Evolutionary conservation across 2,113 vertebrate genomes (phyloP), one percentile per base, ranked within the genome.

Genomic region (Lamprotornis superbus): DNA sequence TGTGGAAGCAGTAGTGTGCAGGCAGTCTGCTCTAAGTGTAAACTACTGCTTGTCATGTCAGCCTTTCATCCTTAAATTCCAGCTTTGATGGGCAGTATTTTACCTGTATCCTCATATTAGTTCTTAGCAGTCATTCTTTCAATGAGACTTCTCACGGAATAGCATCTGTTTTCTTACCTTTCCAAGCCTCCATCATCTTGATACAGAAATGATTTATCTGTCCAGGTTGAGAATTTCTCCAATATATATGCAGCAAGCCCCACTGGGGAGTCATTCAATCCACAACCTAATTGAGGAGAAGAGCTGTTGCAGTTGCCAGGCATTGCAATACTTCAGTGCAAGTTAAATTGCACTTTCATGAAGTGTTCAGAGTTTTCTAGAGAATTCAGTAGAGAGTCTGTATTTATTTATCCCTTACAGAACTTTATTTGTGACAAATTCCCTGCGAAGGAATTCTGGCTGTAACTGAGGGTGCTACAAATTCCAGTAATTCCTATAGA

Each of bases 161-260:
- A 56, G 15, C 16, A 57, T 20, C 33, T 56, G 2, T 56, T 87
- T 79, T 59, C 92, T 71, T 97, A 99, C 99, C 98, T 98, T 83
- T 98, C 98, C 61, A 99, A 98, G 37, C 98, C 98, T 42, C 99
- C 99, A 42, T 99, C 97, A 11, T 89, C 97, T 91, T 97, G 95
- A 31, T 97, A 50, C 90, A 95, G 93, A 95, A 98, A 98, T 23
- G 96, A 96, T 25, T 78, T 19, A 56, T 99, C 91, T 25, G 98
- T 98, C 98, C 98, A 98, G 25, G 98, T 97, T 53, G 98, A 99
- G 93, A 99, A 99, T 92, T 99, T 98, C 90, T 99, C 99, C 95
- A 99, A 92, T 76, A 99, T 97, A 76, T 99, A 99, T 21, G 99
- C 98, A 77, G 98, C 98, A 91, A 99, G 97, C 33, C 98, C 98